Conservation (phyloP, 2,113 vertebrate species). For the Odocoileus hemionus region DNA sequence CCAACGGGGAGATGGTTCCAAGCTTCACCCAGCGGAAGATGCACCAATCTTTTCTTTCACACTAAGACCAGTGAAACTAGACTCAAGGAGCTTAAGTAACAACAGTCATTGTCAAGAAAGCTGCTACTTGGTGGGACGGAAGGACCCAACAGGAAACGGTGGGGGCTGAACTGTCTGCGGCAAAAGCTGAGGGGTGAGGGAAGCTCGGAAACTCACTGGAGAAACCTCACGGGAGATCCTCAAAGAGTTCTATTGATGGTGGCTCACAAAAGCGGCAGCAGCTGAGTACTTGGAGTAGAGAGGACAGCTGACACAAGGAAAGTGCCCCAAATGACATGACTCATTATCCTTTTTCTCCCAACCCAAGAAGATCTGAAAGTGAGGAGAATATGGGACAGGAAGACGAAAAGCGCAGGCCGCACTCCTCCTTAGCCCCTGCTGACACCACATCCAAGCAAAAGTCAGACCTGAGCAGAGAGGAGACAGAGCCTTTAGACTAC, state of each 20-base stretch:
- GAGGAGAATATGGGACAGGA: too few species aligned
- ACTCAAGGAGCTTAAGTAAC: background rate
- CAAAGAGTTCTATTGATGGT: background rate
- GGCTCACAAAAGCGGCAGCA: background rate
- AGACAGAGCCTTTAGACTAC: background rate
- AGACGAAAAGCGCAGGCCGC: background rate
- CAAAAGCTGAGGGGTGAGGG: background rate
- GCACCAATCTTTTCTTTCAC: background rate
- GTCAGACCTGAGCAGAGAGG: background rate
- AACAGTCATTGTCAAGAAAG: background rate
- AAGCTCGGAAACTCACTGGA: background rate
- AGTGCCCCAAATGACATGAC: background rate
- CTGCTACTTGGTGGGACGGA: background rate
- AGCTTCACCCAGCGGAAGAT: background rate
- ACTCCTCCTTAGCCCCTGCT: accelerated
- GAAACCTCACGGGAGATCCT: background rate
- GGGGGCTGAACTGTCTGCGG: background rate
- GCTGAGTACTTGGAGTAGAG: background rate
- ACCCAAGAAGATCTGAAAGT: background rate
- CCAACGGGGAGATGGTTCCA: background rate
- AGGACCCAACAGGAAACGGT: background rate
- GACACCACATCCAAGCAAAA: background rate
- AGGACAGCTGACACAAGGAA: background rate
- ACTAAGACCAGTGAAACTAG: background rate
- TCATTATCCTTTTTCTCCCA: background rate